Conservation (phyloP, 2,888 invertebrate genomes). For the Cactoblastis cactorum region DNA sequence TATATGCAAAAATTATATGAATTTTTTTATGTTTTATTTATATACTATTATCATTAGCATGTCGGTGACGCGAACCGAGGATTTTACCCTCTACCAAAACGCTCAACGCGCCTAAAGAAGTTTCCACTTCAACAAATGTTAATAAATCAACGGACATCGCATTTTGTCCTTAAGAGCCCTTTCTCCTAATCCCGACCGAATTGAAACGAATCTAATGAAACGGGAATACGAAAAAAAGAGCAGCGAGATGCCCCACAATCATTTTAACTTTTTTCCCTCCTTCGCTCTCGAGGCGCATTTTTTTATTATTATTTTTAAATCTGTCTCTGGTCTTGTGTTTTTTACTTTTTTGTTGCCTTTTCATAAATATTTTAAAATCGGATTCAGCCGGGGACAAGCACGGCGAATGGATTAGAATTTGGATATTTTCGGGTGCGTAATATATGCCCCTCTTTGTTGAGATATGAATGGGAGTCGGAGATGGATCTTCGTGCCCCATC, state of each 20-base stretch:
- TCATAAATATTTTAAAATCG: conserved; percentile 79
- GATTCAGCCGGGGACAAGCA: conserved; percentile 74
- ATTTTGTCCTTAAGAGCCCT: conserved; percentile 69
- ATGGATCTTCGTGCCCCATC: conserved; percentile 50
- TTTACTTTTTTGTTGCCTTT: conserved; percentile 65
- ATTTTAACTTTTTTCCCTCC: conserved; percentile 74
- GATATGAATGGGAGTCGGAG: conserved; percentile 70
- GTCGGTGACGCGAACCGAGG: too few species aligned
- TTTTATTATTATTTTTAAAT: conserved; percentile 69
- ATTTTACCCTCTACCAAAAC: too few species aligned
- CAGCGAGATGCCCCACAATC: conserved; percentile 72
- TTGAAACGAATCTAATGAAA: conserved; percentile 77
- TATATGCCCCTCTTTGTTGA: conserved; percentile 74
- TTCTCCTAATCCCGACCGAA: conserved; percentile 73
- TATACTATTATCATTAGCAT: too few species aligned
- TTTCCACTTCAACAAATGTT: conserved; percentile 49
- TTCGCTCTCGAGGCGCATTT: conserved; percentile 64
- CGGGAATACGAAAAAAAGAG: conserved; percentile 61
- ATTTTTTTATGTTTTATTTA: too few species aligned
- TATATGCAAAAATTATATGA: too few species aligned
- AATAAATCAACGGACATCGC: conserved; percentile 73
- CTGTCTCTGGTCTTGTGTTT: conserved; percentile 62
- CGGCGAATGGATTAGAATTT: conserved; percentile 77
- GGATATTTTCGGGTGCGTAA: conserved; percentile 75
- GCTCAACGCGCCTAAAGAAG: too few species aligned